Conservation (phyloP, 2,113 vertebrate genomes). For the Brienomyrus longianalis region DNA sequence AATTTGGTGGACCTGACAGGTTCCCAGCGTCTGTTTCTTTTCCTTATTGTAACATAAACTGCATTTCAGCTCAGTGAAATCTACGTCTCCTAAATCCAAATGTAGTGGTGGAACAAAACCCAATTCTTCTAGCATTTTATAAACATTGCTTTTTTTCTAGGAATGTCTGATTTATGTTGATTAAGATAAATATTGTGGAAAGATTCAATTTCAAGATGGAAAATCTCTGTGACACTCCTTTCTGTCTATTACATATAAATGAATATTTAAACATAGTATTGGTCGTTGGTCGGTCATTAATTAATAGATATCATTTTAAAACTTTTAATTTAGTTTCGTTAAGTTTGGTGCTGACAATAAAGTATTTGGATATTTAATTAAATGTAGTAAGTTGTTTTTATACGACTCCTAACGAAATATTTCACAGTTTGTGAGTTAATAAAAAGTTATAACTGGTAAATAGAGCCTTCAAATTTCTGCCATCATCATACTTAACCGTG, state of each 20-base stretch:
- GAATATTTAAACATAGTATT: neutral
- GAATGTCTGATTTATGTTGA: neutral
- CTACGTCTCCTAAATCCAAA: neutral
- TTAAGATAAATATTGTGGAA: neutral
- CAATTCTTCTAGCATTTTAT: neutral
- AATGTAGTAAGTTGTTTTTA: neutral
- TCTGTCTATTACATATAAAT: neutral
- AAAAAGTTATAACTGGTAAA: neutral
- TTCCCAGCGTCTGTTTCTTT: neutral
- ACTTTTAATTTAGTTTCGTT: neutral
- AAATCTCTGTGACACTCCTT: neutral
- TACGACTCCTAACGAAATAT: neutral
- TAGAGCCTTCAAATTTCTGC: neutral
- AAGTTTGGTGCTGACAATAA: neutral
- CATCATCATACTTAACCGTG: neutral
- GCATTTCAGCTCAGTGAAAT: neutral
- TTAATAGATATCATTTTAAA: neutral
- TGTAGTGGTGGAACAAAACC: neutral
- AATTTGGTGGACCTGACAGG: neutral
- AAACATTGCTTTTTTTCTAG: neutral
- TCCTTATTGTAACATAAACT: neutral
- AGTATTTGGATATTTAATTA: neutral
- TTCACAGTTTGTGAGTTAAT: too few relatives aligned
- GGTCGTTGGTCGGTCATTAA: neutral
- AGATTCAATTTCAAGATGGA: neutral